Base-by-base conservation (phyloP, 2,797 vertebrate genomes). In the Mergus octosetaceus region DNA sequence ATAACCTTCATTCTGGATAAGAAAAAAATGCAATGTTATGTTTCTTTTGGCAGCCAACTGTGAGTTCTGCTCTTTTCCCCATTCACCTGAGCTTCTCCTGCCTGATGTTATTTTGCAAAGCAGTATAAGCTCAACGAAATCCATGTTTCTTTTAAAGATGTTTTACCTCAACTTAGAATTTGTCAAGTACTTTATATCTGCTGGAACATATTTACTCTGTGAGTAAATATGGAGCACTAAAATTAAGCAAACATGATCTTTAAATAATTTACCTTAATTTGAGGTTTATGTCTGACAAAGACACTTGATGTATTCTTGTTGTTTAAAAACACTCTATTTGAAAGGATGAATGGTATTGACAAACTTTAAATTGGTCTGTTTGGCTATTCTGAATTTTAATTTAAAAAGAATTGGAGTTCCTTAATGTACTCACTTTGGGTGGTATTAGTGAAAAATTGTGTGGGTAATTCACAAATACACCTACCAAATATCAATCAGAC, bases 381-480 rank as follows among this genome's bases (percentile, higher is more conserved):
- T 94, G 72, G 13, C 82, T 87, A 90, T 76, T 84, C 30, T 66
- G 84, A 88, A 85, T 72, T 94, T 82, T 73, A 93, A 93, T 92
- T 91, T 32, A 74, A 90, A 94, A 90, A 61, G 15, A 71, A 87
- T 85, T 95, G 53, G 64, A 92, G 17, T 64, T 92, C 71, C 61
- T 54, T 75, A 45, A 76, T 88, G 19, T 13, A 58, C 38, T 39
- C 47, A 74, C 39, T 53, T 13, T 89, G 85, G 87, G 88, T 89
- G 32, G 20, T 64, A 87, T 39, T 89, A 79, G 49, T 81, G 64
- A 75, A 80, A 93, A 69, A 72, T 28, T 4, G 0, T 1, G 22
- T 47, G 15, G 10, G 27, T 70, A 51, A 47, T 58, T 73, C 90
- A 77, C n/a, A 65, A 64, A 89, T 66, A 21, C 1, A 41, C 25